These are phyloP conservation scores for Dinothrombium tinctorium DNA, from an alignment of 1,140 invertebrate species.

Conservation along the genomic window DNA sequence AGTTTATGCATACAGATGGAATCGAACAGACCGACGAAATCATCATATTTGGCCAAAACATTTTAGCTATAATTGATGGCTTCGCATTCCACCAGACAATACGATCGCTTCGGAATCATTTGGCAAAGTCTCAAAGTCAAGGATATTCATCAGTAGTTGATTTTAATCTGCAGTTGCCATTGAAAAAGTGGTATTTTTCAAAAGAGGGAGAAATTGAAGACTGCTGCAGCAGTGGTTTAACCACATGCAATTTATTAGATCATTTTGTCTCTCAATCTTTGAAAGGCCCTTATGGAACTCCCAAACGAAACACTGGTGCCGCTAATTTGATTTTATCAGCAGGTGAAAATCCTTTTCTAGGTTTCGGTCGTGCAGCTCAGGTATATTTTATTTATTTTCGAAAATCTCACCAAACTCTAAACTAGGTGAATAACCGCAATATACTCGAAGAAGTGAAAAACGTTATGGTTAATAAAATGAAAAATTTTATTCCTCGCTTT, in stretches of 20 bases:
- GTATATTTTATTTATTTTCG: not conserved
- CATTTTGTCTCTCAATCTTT: constrained; percentile 56
- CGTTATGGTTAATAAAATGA: constrained; percentile 64
- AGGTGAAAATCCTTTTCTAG: constrained; percentile 58
- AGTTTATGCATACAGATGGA: constrained; percentile 24
- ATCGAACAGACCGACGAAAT: constrained; percentile 41
- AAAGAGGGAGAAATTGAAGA: constrained; percentile 50
- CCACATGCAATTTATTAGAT: constrained; percentile 51
- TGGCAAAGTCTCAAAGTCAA: constrained; percentile 31
- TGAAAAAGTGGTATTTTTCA: constrained; percentile 62
- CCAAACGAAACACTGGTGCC: constrained; percentile 44
- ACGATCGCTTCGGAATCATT: constrained; percentile 46
- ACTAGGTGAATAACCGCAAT: constrained; percentile 38
- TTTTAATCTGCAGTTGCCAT: constrained; percentile 13
- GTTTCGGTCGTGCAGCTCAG: constrained; percentile 49
- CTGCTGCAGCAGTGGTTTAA: constrained; percentile 37
- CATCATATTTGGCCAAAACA: constrained; percentile 45
- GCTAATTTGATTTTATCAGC: constrained; percentile 47
- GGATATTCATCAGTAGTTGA: not conserved
- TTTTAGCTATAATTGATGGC: constrained; percentile 56
- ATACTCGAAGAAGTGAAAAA: constrained; percentile 59
- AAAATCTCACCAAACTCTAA: not conserved
- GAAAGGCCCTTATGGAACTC: constrained; percentile 40
- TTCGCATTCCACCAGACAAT: constrained; percentile 56
- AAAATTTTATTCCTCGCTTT: constrained; percentile 19